These are phyloP conservation scores for Sesia bembeciformis DNA, from an alignment of 2,888 invertebrate genomes.

Conservation along the genomic window DNA sequence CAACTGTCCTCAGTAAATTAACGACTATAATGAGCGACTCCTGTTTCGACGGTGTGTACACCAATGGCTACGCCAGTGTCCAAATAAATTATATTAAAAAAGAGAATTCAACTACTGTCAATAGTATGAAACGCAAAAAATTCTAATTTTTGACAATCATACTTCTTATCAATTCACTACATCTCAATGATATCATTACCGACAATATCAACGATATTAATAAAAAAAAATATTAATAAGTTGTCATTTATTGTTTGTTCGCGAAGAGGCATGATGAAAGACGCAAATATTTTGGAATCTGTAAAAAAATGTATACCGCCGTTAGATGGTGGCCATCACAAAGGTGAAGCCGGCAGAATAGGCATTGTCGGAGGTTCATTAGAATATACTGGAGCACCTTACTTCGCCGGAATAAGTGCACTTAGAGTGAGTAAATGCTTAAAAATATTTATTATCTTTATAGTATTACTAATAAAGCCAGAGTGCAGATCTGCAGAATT, in stretches of 20 bases:
- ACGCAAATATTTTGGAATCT: constrained; percentile 14
- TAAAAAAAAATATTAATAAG: not conserved
- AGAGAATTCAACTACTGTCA: too few relatives aligned
- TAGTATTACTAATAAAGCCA: not conserved
- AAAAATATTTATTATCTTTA: not conserved
- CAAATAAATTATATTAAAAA: too few relatives aligned
- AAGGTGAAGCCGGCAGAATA: constrained; percentile 94
- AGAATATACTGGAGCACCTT: constrained; percentile 98
- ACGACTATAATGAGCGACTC: too few relatives aligned
- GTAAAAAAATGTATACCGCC: constrained; percentile 72
- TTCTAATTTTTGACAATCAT: too few relatives aligned
- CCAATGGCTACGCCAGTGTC: too few relatives aligned
- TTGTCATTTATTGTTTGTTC: not conserved
- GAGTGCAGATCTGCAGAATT: not conserved
- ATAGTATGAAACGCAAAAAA: too few relatives aligned
- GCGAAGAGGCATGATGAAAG: not conserved
- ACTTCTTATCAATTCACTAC: not conserved
- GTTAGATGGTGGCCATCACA: constrained; percentile 79
- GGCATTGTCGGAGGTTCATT: constrained; percentile 95
- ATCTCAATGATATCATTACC: not conserved
- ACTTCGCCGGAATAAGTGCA: constrained; percentile 93
- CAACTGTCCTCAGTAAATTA: too few relatives aligned
- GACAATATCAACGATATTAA: not conserved
- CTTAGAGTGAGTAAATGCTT: constrained; percentile 71
- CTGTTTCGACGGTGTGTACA: too few relatives aligned